These are phyloP conservation scores for Mactromeris polynyma DNA, from an alignment of 2,888 invertebrate species.

Conservation along the genomic window DNA sequence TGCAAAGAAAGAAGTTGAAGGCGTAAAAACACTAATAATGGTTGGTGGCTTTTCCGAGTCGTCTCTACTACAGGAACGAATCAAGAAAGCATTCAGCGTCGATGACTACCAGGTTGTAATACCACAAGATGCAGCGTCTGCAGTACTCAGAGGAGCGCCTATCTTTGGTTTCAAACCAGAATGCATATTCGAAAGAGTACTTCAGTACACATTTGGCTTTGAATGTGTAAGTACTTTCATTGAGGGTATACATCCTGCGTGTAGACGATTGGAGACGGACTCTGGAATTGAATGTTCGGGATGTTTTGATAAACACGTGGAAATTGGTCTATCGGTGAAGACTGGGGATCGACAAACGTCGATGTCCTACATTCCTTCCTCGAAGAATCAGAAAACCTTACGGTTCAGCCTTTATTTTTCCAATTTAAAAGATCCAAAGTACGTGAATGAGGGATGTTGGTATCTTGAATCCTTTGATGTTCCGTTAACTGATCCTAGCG, in stretches of 20 bases:
- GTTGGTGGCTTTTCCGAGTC: conserved; percentile 47
- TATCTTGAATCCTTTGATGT: background rate
- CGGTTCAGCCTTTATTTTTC: background rate
- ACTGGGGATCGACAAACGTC: background rate
- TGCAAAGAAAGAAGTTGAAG: background rate
- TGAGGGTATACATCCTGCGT: background rate
- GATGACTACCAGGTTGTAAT: conserved; percentile 13
- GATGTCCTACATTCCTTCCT: background rate
- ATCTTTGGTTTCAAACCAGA: conserved; percentile 19
- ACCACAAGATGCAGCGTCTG: background rate
- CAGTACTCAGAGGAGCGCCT: conserved; percentile 15
- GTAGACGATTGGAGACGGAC: background rate
- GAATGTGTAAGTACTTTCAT: background rate
- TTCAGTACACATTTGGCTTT: conserved; percentile 1
- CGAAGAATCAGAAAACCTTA: background rate
- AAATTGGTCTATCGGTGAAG: background rate
- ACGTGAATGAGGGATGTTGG: background rate
- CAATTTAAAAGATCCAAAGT: background rate
- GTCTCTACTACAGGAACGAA: conserved; percentile 9
- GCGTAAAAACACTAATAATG: conserved; percentile 24
- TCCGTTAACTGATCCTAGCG: background rate
- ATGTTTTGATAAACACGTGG: background rate
- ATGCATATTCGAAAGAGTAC: conserved; percentile 14
- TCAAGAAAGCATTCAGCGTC: background rate
- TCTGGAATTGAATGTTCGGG: background rate